Conservation (phyloP, 1,140 invertebrate genomes). For the Aphaenogaster ashmeadi region DNA sequence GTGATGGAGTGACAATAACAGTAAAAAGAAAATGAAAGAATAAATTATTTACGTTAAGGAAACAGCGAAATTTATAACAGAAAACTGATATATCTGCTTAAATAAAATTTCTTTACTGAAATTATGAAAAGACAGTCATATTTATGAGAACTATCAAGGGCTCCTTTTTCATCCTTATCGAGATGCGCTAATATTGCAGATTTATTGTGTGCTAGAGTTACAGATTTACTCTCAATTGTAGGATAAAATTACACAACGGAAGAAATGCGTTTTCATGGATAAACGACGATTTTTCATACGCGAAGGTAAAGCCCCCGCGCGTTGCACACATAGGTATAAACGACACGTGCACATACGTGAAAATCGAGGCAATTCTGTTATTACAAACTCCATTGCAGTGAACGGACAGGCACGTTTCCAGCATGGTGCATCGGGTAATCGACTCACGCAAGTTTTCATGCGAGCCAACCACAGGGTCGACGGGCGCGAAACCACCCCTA, state of each 20-base stretch:
- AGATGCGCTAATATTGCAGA: not conserved
- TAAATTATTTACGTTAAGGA: not conserved
- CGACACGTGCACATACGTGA: not conserved
- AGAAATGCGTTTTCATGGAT: not conserved
- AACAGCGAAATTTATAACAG: too few relatives aligned
- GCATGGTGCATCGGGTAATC: constrained; percentile 25
- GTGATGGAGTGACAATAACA: too few relatives aligned
- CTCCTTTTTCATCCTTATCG: not conserved
- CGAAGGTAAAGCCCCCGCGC: not conserved
- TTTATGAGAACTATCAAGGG: not conserved
- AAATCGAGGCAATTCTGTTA: constrained; percentile 38
- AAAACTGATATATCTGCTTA: not conserved
- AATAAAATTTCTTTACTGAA: not conserved
- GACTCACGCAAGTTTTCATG: constrained; percentile 48
- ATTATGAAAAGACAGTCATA: not conserved
- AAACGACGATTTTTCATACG: constrained; percentile 11
- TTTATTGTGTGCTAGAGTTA: too few relatives aligned
- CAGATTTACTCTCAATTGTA: too few relatives aligned
- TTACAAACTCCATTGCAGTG: constrained; percentile 47
- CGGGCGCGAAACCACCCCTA: constrained; percentile 43
- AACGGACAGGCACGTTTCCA: constrained; percentile 34
- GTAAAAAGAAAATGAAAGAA: too few relatives aligned
- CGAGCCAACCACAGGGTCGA: constrained; percentile 53
- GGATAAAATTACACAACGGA: not conserved
- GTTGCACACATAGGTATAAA: not conserved